phyloP scores from a whole-genome alignment of 2,113 vertebrate genomes.

The Paratilapia polleni region DNA sequence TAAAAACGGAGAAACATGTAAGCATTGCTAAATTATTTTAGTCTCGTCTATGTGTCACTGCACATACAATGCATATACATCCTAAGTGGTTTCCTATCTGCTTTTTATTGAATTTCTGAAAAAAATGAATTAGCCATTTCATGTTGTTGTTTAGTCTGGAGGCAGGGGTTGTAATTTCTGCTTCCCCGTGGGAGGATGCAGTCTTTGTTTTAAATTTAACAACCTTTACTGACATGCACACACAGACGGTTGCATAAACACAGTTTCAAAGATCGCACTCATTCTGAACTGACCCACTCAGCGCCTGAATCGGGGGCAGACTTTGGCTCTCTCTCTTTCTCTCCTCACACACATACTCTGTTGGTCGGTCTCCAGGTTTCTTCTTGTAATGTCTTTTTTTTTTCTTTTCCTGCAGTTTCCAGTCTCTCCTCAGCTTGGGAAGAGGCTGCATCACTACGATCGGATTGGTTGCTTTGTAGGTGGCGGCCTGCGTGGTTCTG shows the following conservation, averaged over 20 bases:
- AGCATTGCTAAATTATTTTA: not conserved
- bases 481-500: conserved; percentile 14
- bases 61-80: not conserved
- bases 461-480: conserved; percentile 65
- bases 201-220: conserved; percentile 7
- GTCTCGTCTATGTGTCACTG: not conserved
- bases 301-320: conserved; percentile 13
- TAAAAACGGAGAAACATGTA: not conserved
- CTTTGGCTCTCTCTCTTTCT: conserved; percentile 31
- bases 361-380: conserved; percentile 31
- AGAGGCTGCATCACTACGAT: conserved; percentile 56
- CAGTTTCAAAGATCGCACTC: conserved; percentile 53
- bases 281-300: conserved; percentile 51
- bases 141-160: not conserved
- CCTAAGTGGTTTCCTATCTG: not conserved
- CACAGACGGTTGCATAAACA: conserved; percentile 24
- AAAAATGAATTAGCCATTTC: not conserved
- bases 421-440: conserved; percentile 21
- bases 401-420: not conserved
- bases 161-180: conserved; percentile 8
- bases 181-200: conserved; percentile 3
- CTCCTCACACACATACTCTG: conserved; percentile 27
- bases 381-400: conserved; percentile 46
- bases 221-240: not conserved
- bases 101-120: not conserved